Evolutionary conservation across 2,888 invertebrate species (phyloP).

Genomic region (Operophtera brumata): DNA sequence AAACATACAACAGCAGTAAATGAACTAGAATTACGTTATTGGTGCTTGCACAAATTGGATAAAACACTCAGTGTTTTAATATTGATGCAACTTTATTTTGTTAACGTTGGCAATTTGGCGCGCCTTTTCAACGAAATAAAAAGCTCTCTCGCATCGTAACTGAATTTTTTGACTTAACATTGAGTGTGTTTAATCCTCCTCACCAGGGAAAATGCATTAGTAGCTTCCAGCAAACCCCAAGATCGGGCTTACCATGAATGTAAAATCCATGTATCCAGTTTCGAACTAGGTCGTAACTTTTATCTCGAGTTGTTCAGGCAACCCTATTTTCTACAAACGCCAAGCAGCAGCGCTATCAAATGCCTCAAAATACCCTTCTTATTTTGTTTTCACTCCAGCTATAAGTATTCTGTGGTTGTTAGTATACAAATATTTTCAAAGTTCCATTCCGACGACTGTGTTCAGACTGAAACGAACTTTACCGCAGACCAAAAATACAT

Average conservation of each 20-base stretch:
- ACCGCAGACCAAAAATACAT: constrained; percentile 31
- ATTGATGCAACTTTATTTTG: neutral
- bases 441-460: constrained; percentile 29
- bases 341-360: constrained; percentile 20
- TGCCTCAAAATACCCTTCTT: constrained; percentile 17
- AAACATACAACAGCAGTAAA: neutral
- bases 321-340: constrained; percentile 15
- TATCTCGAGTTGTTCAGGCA: constrained; percentile 23
- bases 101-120: constrained; percentile 3
- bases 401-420: neutral
- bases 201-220: constrained; percentile 32
- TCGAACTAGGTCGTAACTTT: constrained; percentile 30
- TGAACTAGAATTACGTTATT: neutral
- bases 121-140: constrained; percentile 6
- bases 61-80: constrained; percentile 1
- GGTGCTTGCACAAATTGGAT: constrained; percentile 4
- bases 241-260: constrained; percentile 33
- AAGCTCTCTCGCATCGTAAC: constrained; percentile 9
- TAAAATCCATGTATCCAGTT: constrained; percentile 23
- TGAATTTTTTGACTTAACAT: constrained; percentile 5
- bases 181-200: constrained; percentile 23
- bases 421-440: constrained; percentile 26
- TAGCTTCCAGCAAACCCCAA: constrained; percentile 15
- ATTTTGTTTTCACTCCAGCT: constrained; percentile 2
- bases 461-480: constrained; percentile 27